Conservation (phyloP, 2,888 invertebrate genomes). For the Pseudococcus longispinus region DNA sequence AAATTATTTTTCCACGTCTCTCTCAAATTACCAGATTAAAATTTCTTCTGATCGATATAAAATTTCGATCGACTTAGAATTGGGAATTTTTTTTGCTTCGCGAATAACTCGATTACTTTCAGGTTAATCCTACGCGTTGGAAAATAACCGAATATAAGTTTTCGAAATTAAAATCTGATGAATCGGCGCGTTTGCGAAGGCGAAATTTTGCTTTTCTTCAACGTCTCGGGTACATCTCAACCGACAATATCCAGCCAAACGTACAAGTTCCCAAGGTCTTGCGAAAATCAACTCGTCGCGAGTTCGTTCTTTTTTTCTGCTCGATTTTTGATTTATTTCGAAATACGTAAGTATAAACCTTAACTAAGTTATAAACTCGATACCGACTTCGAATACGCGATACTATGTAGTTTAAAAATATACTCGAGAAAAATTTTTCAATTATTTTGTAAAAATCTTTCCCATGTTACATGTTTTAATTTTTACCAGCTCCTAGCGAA, state of each 20-base stretch:
- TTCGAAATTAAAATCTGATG: neutral
- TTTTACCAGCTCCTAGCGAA: neutral
- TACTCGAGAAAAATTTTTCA: neutral
- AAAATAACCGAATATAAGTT: neutral
- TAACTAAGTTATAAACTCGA: conserved; percentile 15
- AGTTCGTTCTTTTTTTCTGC: neutral
- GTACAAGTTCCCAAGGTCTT: conserved; percentile 1
- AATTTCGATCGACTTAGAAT: neutral
- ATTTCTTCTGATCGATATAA: neutral
- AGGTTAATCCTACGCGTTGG: neutral
- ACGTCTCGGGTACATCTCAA: neutral
- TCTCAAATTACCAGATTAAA: neutral
- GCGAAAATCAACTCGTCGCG: neutral
- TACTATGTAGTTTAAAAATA: neutral
- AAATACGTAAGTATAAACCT: neutral
- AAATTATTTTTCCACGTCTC: no score
- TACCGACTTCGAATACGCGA: conserved; percentile 13
- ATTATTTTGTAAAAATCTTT: neutral
- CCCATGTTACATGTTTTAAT: neutral
- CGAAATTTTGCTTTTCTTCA: neutral
- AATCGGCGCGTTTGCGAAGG: neutral
- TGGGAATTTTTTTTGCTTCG: neutral
- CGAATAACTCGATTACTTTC: neutral
- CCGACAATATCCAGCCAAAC: neutral
- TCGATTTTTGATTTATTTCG: conserved; percentile 15